These are phyloP conservation scores for Tachypleus tridentatus DNA, from an alignment of 1,140 invertebrate species.

Conservation along the genomic window DNA sequence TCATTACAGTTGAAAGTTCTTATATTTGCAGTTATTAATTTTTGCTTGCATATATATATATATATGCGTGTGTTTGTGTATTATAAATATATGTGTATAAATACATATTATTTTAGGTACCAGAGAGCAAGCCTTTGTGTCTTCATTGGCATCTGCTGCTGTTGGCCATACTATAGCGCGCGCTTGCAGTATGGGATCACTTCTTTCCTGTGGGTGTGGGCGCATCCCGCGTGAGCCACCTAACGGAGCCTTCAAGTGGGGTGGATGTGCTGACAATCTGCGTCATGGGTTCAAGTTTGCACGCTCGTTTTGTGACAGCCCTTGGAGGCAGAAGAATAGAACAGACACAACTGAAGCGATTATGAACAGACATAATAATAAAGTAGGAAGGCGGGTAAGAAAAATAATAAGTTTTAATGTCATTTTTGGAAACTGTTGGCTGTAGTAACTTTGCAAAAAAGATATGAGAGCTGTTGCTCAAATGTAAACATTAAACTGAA, in stretches of 20 bases:
- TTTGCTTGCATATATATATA: not conserved
- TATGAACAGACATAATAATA: conserved; percentile 61
- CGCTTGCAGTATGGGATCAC: conserved; percentile 54
- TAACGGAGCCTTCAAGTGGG: conserved; percentile 52
- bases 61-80: not conserved
- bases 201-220: conserved; percentile 53
- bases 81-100: not conserved
- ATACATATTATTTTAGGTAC: conserved; percentile 42
- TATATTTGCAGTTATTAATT: too few species aligned
- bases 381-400: conserved; percentile 55
- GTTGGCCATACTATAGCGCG: conserved; percentile 56
- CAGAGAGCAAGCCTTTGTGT: conserved; percentile 64
- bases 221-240: conserved; percentile 42
- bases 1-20: not conserved
- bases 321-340: conserved; percentile 47
- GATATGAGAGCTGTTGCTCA: too few species aligned
- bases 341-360: conserved; percentile 37
- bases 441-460: too few species aligned
- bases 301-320: conserved; percentile 30
- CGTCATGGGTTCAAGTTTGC: conserved; percentile 44
- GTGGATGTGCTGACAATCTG: conserved; percentile 54
- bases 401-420: too few species aligned
- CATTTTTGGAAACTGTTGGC: too few species aligned
- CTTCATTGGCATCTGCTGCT: conserved; percentile 58
- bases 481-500: too few species aligned